phyloP scores from a whole-genome alignment of 37 sponge, comb jelly and placozoan species.

The Spongilla lacustris region DNA sequence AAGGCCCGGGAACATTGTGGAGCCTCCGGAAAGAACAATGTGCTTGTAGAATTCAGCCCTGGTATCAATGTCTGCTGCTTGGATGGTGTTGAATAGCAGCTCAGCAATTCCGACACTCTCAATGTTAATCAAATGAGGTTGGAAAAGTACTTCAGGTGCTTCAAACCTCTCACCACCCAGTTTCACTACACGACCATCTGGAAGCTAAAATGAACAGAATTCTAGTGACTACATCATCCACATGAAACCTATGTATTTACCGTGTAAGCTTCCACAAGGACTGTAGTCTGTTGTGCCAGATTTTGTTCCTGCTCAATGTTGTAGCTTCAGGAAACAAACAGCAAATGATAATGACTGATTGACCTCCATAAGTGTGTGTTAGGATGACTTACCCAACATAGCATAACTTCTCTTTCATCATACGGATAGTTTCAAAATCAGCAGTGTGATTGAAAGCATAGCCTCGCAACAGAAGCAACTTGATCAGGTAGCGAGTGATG shows the following conservation, averaged over 20 bases:
- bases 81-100: constrained; percentile 97
- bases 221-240: neutral
- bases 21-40: constrained; percentile 98
- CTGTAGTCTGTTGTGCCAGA: constrained; percentile 93
- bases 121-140: constrained; percentile 96
- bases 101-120: constrained; percentile 97
- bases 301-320: constrained; percentile 96
- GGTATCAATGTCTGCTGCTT: constrained; percentile 99
- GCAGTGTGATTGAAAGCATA: constrained; percentile 99
- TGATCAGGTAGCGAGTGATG: constrained; percentile 97
- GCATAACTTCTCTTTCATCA: constrained; percentile 99
- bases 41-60: constrained; percentile 98
- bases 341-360: too few species aligned
- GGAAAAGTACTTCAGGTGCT: constrained; percentile 98
- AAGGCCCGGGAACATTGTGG: constrained; percentile 99
- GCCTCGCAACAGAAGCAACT: constrained; percentile 93
- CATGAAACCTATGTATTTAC: constrained; percentile 35
- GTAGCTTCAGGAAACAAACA: constrained; percentile 59
- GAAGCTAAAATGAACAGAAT: constrained; percentile 54
- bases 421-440: constrained; percentile 98
- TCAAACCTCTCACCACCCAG: constrained; percentile 97
- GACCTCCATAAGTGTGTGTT: too few species aligned
- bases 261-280: constrained; percentile 93
- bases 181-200: constrained; percentile 97
- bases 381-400: constrained; percentile 84